A percentile compares a stretch with the other conserved stretches of the same genome.
Evolutionary conservation across 2,113 vertebrate genomes (phyloP).

Genomic region (Macheiramphus alcinus): DNA sequence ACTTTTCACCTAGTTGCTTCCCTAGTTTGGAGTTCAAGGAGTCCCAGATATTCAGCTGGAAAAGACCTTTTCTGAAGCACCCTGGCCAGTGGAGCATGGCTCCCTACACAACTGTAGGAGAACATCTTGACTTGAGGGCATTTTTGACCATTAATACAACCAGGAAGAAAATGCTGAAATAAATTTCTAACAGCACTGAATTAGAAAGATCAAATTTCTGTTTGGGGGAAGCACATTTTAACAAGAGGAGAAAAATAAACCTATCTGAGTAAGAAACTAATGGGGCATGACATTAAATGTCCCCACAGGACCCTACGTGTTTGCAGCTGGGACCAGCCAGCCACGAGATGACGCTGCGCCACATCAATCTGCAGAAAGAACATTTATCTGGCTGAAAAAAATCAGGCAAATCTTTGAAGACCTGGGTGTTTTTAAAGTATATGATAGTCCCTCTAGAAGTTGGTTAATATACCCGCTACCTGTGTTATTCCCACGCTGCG

Average conservation of each 20-base stretch:
- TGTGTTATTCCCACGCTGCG: background rate
- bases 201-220: background rate
- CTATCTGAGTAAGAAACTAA: background rate
- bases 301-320: background rate
- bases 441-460: background rate
- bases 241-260: background rate
- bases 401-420: background rate
- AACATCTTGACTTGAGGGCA: fast-evolving
- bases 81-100: background rate
- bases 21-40: background rate
- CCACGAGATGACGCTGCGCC: background rate
- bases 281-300: background rate
- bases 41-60: background rate
- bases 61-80: background rate
- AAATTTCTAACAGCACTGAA: background rate
- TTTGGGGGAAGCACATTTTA: background rate
- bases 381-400: background rate
- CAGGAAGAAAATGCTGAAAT: background rate
- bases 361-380: background rate
- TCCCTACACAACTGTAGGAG: background rate
- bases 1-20: background rate
- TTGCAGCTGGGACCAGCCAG: background rate
- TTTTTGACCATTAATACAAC: background rate
- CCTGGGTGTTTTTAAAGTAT: background rate
- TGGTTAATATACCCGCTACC: background rate